These are phyloP conservation scores for Chrysogorgia sp. DNA, from an alignment of 92 coral and sea anemone genomes.

Conservation along the genomic window DNA sequence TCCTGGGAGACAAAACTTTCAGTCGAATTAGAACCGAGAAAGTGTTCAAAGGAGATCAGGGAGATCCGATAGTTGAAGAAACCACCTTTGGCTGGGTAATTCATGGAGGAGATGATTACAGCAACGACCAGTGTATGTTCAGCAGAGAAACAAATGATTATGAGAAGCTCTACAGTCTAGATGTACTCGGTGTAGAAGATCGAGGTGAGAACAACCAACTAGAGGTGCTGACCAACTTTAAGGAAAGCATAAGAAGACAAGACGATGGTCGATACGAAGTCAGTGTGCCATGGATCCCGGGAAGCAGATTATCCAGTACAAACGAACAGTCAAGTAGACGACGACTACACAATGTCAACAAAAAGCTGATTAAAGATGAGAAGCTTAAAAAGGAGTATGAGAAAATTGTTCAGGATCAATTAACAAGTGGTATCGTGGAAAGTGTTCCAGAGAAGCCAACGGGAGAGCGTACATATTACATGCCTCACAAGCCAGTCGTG, in stretches of 20 bases:
- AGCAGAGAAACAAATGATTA: slow-evolving; percentile 16
- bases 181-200: slow-evolving; percentile 59
- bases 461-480: slow-evolving; percentile 47
- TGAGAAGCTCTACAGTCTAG: slow-evolving; percentile 53
- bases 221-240: slow-evolving; percentile 47
- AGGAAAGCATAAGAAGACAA: slow-evolving; percentile 19
- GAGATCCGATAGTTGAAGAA: slow-evolving; percentile 56
- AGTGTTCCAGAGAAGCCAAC: slow-evolving; percentile 41
- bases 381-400: no score
- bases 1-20: slow-evolving; percentile 53
- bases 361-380: slow-evolving; percentile 42
- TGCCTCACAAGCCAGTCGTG: slow-evolving; percentile 70
- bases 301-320: neutral
- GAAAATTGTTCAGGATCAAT: slow-evolving; percentile 42
- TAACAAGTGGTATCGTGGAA: slow-evolving; percentile 52
- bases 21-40: slow-evolving; percentile 57
- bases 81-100: slow-evolving; percentile 65
- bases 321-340: slow-evolving; percentile 2
- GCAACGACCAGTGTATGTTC: neutral
- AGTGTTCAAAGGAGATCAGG: slow-evolving; percentile 61
- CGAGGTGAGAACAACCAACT: slow-evolving; percentile 45
- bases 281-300: slow-evolving; percentile 10
- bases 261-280: slow-evolving; percentile 51
- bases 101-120: slow-evolving; percentile 41
- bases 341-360: slow-evolving; percentile 31